Conservation (phyloP, 2,113 vertebrate species). For the Seriola aureovittata region DNA sequence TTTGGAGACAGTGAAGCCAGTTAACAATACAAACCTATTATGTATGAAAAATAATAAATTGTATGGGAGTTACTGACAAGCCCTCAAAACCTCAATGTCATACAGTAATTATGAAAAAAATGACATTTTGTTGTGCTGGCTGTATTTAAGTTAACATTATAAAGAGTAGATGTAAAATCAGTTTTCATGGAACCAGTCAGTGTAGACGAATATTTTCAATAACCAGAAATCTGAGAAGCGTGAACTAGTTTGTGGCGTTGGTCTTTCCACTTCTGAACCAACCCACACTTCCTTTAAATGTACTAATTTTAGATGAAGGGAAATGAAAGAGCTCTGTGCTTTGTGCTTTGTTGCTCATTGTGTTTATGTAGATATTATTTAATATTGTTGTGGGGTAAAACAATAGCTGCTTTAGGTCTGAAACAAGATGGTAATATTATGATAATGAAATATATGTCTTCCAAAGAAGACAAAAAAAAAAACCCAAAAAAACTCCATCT, state of each 20-base stretch:
- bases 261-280: slow-evolving; percentile 59
- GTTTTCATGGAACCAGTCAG: slow-evolving; percentile 1
- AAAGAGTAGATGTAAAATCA: not conserved
- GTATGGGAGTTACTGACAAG: not conserved
- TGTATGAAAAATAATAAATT: not conserved
- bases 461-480: not conserved
- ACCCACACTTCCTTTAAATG: slow-evolving; percentile 74
- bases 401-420: not conserved
- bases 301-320: slow-evolving; percentile 72
- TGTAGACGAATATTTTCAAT: not conserved
- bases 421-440: not conserved
- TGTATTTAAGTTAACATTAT: not conserved
- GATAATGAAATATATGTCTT: not conserved
- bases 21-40: not conserved
- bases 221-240: not conserved
- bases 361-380: not conserved
- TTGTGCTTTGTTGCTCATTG: not conserved
- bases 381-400: not conserved
- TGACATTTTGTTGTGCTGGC: not conserved
- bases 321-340: slow-evolving; percentile 5
- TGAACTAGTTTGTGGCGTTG: slow-evolving; percentile 15
- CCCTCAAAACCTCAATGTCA: not conserved
- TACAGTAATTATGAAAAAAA: not conserved
- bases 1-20: not conserved
- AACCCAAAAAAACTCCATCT: not conserved